Percentiles rank a stretch among this genome's conserved stretches.
These are phyloP conservation scores for Pterobdella sp. DNA, from an alignment of 2,888 invertebrate genomes.

Conservation along the genomic window DNA sequence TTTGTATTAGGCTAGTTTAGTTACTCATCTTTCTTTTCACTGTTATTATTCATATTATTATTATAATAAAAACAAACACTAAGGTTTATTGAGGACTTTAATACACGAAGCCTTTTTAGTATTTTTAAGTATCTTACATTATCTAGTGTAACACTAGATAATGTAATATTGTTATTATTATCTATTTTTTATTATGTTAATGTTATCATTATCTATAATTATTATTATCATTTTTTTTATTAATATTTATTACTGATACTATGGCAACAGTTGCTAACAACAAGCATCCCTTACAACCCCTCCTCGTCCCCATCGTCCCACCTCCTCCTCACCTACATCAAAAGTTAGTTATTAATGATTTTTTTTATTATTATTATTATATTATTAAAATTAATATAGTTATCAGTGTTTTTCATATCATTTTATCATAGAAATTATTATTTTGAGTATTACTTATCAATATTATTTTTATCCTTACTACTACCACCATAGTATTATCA, in stretches of 20 bases:
- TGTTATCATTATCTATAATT: constrained; percentile 4
- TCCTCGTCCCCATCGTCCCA: constrained; percentile 10
- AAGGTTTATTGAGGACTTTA: no score
- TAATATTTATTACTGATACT: neutral
- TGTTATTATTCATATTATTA: neutral
- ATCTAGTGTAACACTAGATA: no score
- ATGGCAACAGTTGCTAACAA: constrained; percentile 20
- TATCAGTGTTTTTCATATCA: neutral
- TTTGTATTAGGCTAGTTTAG: neutral
- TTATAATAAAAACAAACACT: no score
- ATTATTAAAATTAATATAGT: neutral
- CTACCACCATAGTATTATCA: constrained; percentile 3
- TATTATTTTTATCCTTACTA: neutral
- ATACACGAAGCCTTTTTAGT: no score
- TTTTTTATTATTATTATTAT: neutral
- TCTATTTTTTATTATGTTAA: neutral
- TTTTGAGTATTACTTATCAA: neutral
- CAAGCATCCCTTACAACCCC: constrained; percentile 23
- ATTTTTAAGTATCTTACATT: no score
- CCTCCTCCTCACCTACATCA: constrained; percentile 23
- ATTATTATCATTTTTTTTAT: neutral
- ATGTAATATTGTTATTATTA: neutral
- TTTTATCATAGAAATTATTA: neutral
- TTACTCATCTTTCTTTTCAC: neutral
- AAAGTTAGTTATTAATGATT: constrained; percentile 12